Percentiles rank a stretch among this genome's conserved stretches.
Evolutionary conservation across 2,113 vertebrate genomes (phyloP).

Genomic region (Chlorodrepanis virens): DNA sequence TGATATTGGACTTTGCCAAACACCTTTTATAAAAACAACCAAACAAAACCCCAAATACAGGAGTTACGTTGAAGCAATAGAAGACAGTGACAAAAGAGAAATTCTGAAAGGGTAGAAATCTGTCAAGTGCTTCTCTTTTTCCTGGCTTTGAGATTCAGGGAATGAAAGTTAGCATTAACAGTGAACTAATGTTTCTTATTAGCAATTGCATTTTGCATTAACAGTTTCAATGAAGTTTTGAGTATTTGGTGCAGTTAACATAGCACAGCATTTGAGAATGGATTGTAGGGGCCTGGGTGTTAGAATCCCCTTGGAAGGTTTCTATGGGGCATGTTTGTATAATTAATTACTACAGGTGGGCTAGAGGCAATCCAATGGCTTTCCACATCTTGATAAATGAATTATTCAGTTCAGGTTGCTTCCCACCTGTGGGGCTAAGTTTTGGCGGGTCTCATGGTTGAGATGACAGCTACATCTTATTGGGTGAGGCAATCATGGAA

Average conservation of each 20-base stretch:
- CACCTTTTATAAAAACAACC: not conserved
- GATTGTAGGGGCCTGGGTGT: not conserved
- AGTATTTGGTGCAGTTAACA: not conserved
- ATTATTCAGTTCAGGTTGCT: not conserved
- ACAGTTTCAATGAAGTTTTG: not conserved
- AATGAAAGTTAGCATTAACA: not conserved
- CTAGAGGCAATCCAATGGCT: not conserved
- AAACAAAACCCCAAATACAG: not conserved
- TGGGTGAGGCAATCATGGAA: not conserved
- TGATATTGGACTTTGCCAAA: conserved; percentile 57
- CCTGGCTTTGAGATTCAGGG: not conserved
- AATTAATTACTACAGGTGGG: not conserved
- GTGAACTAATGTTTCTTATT: not conserved
- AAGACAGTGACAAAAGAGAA: not conserved
- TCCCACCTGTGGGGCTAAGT: not conserved
- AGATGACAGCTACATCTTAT: not conserved
- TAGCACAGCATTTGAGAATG: not conserved
- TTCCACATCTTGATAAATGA: not conserved
- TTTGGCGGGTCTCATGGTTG: not conserved
- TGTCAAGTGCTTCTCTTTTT: not conserved
- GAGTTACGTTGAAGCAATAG: not conserved
- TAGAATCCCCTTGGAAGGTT: not conserved
- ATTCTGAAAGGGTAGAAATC: not conserved
- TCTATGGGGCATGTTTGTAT: not conserved
- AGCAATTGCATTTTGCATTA: not conserved